Evolutionary conservation across 1,140 invertebrate genomes (phyloP), one percentile per base, ranked within the genome.

Genomic region (Oedothorax gibbosus): DNA sequence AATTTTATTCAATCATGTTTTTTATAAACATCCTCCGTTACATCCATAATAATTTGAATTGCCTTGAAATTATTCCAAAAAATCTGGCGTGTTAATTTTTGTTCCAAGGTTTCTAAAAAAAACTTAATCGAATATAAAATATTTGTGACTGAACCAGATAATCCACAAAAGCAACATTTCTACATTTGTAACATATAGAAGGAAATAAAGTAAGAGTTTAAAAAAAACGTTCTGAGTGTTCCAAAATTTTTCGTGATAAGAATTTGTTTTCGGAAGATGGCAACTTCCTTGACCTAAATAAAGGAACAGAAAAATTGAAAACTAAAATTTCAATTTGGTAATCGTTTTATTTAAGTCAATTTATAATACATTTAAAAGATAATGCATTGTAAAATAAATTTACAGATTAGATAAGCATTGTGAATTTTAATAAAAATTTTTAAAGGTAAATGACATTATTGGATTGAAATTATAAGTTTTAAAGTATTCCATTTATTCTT

Each of bases 281-380:
- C 51, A 75, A 60, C 54, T 75, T 75, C 72, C 72, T 75, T 75
- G 72, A 75, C 72, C 72, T 75, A 56, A 75, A 75, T 75, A n/a
- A n/a, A 10, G 11, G 10, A 49, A 14, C 14, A 10, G 21, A 10
- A 57, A 75, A 56, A 75, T 57, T 50, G 51, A 21, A 56, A 12
- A 50, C 50, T 71, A 51, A 49, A 71, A 50, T 51, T 54, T 71
- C n/a, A 69, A 69, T 69, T 20, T 15, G 4, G 15, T 49, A 18
- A 71, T 71, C 68, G 53, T 71, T 71, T 51, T 35, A 71, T 71
- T 71, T 49, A 71, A 15, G 51, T 71, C 35, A 51, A 18, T 54
- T 53, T 71, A 35, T 53, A 71, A 51, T 49, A 71, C 54, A 53
- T 51, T 15, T 54, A 8, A 9, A 11, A 71, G 15, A 21, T 75